Evolutionary conservation across 2,113 vertebrate genomes (phyloP).

Genomic region (Callipepla squamata): DNA sequence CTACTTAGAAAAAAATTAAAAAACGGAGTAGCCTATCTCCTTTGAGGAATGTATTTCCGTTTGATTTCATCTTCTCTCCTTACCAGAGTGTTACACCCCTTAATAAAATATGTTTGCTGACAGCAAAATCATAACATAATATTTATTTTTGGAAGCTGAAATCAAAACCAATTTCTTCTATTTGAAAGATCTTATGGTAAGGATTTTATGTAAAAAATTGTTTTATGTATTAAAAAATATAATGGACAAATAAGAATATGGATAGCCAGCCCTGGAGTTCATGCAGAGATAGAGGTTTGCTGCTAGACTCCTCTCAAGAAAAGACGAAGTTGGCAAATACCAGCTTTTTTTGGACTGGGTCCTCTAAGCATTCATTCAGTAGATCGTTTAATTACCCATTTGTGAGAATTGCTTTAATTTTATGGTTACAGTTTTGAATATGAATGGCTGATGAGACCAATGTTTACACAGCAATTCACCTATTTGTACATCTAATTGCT

Average conservation of each 20-base stretch:
- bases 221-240: not conserved
- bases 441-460: not conserved
- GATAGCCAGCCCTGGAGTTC: not conserved
- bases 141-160: slow-evolving; percentile 27
- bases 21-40: not conserved
- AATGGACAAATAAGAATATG: not conserved
- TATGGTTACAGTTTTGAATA: not conserved
- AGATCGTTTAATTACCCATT: not conserved
- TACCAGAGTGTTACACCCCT: slow-evolving; percentile 1
- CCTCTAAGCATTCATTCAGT: not conserved
- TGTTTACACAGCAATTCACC: not conserved
- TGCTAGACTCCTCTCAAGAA: not conserved
- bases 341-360: not conserved
- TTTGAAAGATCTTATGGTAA: slow-evolving; percentile 21
- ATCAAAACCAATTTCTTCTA: slow-evolving; percentile 14
- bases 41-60: slow-evolving; percentile 21
- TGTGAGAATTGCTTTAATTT: not conserved
- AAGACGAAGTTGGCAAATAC: not conserved
- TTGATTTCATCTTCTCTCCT: slow-evolving; percentile 49
- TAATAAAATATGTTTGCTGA: slow-evolving; percentile 55
- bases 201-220: not conserved
- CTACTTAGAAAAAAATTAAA: not conserved
- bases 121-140: slow-evolving; percentile 43
- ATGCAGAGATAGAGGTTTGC: not conserved
- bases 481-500: not conserved